Evolutionary conservation across 1,140 invertebrate species (phyloP).

Genomic region (Drosophila tristis): DNA sequence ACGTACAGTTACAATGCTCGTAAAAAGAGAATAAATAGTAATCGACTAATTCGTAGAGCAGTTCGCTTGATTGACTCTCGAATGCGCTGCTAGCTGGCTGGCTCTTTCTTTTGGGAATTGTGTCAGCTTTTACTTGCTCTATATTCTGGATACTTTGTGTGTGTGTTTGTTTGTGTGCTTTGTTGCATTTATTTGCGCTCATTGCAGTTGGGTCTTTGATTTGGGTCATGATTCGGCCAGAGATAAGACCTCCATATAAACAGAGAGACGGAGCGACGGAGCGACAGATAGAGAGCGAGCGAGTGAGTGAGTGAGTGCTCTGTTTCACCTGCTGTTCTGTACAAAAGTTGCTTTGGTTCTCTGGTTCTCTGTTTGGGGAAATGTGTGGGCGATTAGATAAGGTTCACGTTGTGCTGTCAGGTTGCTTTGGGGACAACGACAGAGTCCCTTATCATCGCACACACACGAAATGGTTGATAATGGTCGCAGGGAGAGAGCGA

Average conservation of each 20-base stretch:
- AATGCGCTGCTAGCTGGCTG: neutral
- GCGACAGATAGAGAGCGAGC: no score
- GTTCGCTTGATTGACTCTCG: conserved; percentile 41
- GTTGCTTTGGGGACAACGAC: neutral
- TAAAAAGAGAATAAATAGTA: conserved; percentile 4
- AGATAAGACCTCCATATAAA: neutral
- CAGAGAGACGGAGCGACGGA: no score
- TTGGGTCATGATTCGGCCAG: conserved; percentile 57
- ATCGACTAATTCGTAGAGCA: conserved; percentile 47
- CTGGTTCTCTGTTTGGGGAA: conserved; percentile 34
- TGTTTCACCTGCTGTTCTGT: conserved; percentile 34
- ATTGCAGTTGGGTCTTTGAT: conserved; percentile 57
- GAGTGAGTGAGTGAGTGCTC: no score
- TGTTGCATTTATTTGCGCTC: conserved; percentile 35
- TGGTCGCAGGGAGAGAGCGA: neutral
- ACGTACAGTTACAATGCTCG: neutral
- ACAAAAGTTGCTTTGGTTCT: conserved; percentile 27
- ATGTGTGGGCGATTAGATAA: conserved; percentile 67
- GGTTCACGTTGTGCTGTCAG: conserved; percentile 29
- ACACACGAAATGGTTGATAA: conserved; percentile 34
- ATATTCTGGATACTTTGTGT: conserved; percentile 26
- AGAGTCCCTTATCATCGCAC: conserved; percentile 49
- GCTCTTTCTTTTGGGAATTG: conserved; percentile 25
- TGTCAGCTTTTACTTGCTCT: conserved; percentile 49
- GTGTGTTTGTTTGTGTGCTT: neutral